Base-by-base conservation (phyloP, 2,113 vertebrate genomes). In the Nannobrachium achirus region DNA sequence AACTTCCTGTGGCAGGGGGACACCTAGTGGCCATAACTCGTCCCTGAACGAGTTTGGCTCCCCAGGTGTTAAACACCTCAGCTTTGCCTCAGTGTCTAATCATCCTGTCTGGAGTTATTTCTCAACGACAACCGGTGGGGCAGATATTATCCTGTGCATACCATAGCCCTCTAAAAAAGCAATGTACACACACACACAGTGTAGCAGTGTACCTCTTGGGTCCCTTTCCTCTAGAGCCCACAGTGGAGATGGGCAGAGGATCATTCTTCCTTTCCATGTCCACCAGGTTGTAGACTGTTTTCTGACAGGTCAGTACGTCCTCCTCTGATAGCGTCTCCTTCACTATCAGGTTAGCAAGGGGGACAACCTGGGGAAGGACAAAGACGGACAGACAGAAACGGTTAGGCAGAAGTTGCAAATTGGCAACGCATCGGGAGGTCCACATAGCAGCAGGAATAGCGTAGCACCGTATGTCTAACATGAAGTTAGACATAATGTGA, bases 231-330 rank as follows among this genome's bases (percentile, higher is more conserved):
- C 97, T 93, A 63, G 97, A 98, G 59, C 98, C 97, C 77, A 98
- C 97, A 15, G 98, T 98, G 69, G 98, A 99, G 91, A 99, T 98
- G 0, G 98, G 97, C n/a, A 99, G 87, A 0, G 97, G 97, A 83
- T 99, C 98, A 0, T 97, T 99, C 76, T 99, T 99, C 74, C 98
- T 95, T 87, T 99, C 98, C 97, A 99, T 99, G 75, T 99, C 98
- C 48, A 99, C 97, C 80, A 99, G 86, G 81, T 98, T 99, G 87
- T 97, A 99, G 81, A 99, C 94, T 0, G 97, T 98, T 90, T 99
- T 99, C 86, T 99, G 98, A 86, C 97, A 99, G 51, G 97, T 98
- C 69, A 99, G 89, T 55, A 99, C 94, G 67, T 99, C 98, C 65
- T 99, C 98, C 74, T 99, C 97, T 16, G 94, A 95, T 82, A 99